A percentile compares a stretch with the other conserved stretches of the same genome.
phyloP scores from a whole-genome alignment of 2,113 vertebrate genomes.

The Barbus barbus region DNA sequence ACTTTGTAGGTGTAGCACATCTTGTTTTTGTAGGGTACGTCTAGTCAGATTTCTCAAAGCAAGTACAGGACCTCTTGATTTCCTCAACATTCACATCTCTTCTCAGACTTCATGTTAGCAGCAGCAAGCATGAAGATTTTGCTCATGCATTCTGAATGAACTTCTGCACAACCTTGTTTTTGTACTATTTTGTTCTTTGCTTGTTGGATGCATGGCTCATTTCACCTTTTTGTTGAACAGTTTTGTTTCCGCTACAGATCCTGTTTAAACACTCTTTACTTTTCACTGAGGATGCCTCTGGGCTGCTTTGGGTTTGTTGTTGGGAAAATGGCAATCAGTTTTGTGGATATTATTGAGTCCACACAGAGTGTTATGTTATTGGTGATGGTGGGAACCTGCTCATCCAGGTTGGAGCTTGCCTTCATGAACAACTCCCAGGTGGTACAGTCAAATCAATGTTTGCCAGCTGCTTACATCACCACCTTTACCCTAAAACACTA shows the following conservation, averaged over 20 bases:
- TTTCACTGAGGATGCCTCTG: not conserved
- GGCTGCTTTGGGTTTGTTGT: not conserved
- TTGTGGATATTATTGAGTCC: not conserved
- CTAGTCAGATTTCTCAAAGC: too few relatives aligned
- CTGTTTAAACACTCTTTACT: not conserved
- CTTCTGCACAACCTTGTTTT: not conserved
- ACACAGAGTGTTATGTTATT: not conserved
- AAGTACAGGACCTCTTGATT: not conserved
- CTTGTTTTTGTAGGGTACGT: too few relatives aligned
- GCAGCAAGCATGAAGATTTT: not conserved
- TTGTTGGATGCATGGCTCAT: not conserved
- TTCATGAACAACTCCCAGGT: not conserved
- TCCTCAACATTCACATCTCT: not conserved
- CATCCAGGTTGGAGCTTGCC: slow-evolving; percentile 7
- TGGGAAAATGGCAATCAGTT: not conserved
- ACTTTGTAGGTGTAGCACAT: too few relatives aligned
- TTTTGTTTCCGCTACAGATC: not conserved
- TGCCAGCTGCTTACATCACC: not conserved
- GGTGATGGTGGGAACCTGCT: not conserved
- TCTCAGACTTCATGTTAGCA: not conserved
- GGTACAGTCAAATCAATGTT: slow-evolving; percentile 17
- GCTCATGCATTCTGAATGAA: not conserved
- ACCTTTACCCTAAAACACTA: not conserved
- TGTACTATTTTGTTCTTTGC: not conserved
- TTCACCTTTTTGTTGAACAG: not conserved